A percentile compares a stretch with the other conserved stretches of the same genome.
Conservation (phyloP, 2,888 invertebrate genomes). For the Scaptomyza flava region DNA sequence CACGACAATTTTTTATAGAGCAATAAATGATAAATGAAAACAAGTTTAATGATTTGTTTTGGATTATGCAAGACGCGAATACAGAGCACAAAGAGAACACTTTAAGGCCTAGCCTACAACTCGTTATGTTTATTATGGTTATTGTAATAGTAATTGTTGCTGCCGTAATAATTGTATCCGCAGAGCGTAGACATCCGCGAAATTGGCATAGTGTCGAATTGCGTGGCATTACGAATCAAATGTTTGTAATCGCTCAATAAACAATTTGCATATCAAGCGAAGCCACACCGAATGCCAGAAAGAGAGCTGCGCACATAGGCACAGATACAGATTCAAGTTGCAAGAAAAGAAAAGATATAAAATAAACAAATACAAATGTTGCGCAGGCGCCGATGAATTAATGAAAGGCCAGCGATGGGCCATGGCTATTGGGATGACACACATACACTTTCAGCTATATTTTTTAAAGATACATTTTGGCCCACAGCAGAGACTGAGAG, state of each 20-base stretch:
- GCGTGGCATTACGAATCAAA: constrained; percentile 50
- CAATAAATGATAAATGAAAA: constrained; percentile 4
- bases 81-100: constrained; percentile 14
- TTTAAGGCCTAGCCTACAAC: neutral
- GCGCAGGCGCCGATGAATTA: constrained; percentile 61
- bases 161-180: constrained; percentile 45
- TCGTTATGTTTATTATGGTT: neutral
- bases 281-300: constrained; percentile 3
- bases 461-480: neutral
- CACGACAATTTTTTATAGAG: neutral
- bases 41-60: constrained; percentile 10
- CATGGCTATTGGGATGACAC: constrained; percentile 43
- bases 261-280: constrained; percentile 59
- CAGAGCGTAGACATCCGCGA: constrained; percentile 33
- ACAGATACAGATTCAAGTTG: constrained; percentile 34
- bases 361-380: constrained; percentile 31
- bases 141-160: constrained; percentile 8
- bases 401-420: constrained; percentile 57
- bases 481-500: neutral
- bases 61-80: constrained; percentile 12
- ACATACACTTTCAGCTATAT: constrained; percentile 5
- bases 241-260: constrained; percentile 59
- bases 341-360: neutral
- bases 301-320: neutral
- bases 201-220: constrained; percentile 43